These are phyloP conservation scores for Eretmochelys imbricata DNA, from an alignment of 2,113 vertebrate genomes.

Conservation along the genomic window DNA sequence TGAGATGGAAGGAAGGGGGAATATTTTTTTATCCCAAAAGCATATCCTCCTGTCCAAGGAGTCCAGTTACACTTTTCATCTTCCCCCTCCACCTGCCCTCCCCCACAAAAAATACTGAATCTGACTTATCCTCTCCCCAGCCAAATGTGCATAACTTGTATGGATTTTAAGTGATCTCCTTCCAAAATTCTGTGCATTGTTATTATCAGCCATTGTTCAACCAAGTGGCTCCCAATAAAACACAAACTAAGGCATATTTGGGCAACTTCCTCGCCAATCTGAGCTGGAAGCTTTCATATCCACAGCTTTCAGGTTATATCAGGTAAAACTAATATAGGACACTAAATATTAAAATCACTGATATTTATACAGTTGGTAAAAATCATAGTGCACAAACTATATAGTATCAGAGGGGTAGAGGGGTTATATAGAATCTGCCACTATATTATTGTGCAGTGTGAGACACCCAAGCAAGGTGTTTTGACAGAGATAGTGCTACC, in stretches of 20 bases:
- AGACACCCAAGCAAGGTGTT: accelerated
- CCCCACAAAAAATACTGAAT: neutral
- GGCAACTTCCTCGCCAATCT: neutral
- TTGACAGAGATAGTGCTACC: neutral
- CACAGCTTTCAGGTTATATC: neutral
- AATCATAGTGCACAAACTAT: neutral
- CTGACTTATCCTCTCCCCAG: neutral
- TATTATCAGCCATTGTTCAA: neutral
- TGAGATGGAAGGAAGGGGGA: neutral
- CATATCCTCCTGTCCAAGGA: neutral
- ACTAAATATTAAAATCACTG: neutral
- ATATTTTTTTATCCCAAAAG: neutral
- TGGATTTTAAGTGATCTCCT: neutral
- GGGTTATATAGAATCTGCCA: neutral
- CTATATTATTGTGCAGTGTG: neutral
- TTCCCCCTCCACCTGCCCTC: neutral
- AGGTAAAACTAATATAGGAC: neutral
- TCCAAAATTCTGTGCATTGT: neutral
- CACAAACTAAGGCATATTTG: neutral
- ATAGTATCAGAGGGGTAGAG: neutral
- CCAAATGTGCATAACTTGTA: neutral
- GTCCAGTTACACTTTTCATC: neutral
- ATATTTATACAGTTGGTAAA: neutral
- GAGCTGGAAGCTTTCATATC: neutral
- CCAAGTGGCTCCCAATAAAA: neutral